Evolutionary conservation across 2,113 vertebrate genomes (phyloP).

Genomic region (Strigops habroptila): DNA sequence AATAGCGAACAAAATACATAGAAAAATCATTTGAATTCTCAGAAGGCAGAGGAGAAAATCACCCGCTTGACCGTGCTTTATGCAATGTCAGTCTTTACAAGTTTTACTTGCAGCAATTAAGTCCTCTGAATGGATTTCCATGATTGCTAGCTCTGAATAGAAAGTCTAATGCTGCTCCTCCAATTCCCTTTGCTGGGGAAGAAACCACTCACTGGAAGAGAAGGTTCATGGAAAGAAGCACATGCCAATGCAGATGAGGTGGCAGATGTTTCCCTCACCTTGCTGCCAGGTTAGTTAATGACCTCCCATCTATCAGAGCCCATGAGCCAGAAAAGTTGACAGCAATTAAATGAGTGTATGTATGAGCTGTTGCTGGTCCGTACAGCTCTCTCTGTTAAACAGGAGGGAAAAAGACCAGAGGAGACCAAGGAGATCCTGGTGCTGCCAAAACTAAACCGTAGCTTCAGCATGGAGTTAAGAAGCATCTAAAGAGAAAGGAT

Average conservation of each 20-base stretch:
- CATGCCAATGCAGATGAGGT: neutral
- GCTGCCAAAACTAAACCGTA: neutral
- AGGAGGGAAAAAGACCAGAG: neutral
- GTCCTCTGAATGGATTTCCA: neutral
- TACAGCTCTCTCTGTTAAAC: rapidly evolving
- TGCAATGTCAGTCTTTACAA: neutral
- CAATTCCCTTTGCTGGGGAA: neutral
- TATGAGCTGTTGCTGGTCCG: neutral
- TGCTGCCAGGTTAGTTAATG: neutral
- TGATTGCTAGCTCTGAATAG: neutral
- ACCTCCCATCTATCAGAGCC: neutral
- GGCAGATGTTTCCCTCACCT: neutral
- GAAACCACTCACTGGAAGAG: neutral
- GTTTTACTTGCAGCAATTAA: conserved; percentile 39
- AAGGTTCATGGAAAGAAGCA: too few species aligned
- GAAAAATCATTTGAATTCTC: neutral
- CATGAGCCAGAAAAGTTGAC: neutral
- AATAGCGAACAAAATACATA: neutral
- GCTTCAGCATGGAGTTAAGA: neutral
- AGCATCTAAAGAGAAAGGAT: neutral
- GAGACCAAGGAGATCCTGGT: neutral
- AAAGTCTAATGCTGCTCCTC: neutral
- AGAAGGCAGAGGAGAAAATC: neutral
- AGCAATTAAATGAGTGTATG: neutral
- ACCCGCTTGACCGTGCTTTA: neutral